Evolutionary conservation across 2,797 vertebrate species (phyloP).

Genomic region (Enteromius trimaculatus): DNA sequence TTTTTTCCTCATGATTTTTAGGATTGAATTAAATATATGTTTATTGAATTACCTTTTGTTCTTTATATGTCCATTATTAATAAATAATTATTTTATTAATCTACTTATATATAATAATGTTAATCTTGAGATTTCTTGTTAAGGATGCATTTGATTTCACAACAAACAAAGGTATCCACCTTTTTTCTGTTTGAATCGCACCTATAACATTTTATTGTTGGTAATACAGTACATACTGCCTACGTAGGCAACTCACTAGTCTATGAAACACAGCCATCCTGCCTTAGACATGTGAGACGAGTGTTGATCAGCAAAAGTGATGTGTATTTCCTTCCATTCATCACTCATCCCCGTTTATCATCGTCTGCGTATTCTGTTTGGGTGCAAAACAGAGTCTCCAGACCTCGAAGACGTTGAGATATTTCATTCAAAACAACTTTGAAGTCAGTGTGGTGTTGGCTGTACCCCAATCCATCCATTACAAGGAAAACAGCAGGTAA

Average conservation of each 20-base stretch:
- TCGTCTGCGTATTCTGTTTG: not conserved
- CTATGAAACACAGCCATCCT: not conserved
- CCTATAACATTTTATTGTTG: not conserved
- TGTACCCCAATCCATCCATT: not conserved
- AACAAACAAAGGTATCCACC: not conserved
- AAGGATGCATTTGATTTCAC: not conserved
- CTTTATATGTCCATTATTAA: not conserved
- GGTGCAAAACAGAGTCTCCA: constrained; percentile 13
- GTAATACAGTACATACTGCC: not conserved
- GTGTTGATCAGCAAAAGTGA: not conserved
- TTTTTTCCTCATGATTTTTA: not conserved
- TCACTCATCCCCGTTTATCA: constrained; percentile 35
- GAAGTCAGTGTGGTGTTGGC: constrained; percentile 14
- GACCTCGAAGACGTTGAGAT: constrained; percentile 19
- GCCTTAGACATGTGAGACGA: not conserved
- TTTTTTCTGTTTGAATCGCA: too few species aligned
- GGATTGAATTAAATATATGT: not conserved
- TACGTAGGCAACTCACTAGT: not conserved
- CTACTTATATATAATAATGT: not conserved
- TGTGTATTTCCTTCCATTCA: constrained; percentile 13
- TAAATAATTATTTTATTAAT: not conserved
- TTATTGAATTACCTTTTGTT: not conserved
- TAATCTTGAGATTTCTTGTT: not conserved
- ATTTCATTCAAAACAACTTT: constrained; percentile 33
- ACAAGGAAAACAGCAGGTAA: constrained; percentile 3